Evolutionary conservation across 2,888 invertebrate genomes (phyloP).

Genomic region (Marasmarcha lunaedactyla): DNA sequence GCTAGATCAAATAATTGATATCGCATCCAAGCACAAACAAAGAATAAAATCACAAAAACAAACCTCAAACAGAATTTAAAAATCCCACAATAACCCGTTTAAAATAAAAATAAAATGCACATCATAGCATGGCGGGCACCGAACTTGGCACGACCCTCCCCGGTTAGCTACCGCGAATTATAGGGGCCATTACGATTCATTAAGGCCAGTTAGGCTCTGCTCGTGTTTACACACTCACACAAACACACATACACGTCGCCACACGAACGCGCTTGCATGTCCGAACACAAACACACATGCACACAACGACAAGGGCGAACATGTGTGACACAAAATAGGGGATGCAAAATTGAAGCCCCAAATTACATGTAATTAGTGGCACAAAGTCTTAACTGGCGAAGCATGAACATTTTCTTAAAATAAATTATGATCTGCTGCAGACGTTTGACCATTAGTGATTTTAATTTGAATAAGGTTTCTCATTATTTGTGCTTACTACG

Average conservation of each 20-base stretch:
- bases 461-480: too few relatives aligned
- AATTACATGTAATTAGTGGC: constrained; percentile 60
- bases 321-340: constrained; percentile 31
- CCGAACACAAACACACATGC: constrained; percentile 26
- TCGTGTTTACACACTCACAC: constrained; percentile 69
- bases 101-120: background rate
- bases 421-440: background rate
- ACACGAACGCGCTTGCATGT: too few relatives aligned
- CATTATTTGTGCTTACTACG: too few relatives aligned
- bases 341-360: constrained; percentile 53
- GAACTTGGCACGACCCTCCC: constrained; percentile 43
- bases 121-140: background rate
- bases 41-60: too few relatives aligned
- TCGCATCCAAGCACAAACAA: too few relatives aligned
- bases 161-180: constrained; percentile 72
- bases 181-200: constrained; percentile 73
- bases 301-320: constrained; percentile 33
- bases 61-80: too few relatives aligned
- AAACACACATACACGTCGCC: too few relatives aligned
- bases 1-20: too few relatives aligned
- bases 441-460: too few relatives aligned
- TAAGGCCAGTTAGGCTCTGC: constrained; percentile 73
- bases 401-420: constrained; percentile 35
- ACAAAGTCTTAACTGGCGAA: constrained; percentile 42
- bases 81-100: background rate